phyloP scores from a whole-genome alignment of 64 coral and sea anemone species.

The Stichodactyla helianthus region DNA sequence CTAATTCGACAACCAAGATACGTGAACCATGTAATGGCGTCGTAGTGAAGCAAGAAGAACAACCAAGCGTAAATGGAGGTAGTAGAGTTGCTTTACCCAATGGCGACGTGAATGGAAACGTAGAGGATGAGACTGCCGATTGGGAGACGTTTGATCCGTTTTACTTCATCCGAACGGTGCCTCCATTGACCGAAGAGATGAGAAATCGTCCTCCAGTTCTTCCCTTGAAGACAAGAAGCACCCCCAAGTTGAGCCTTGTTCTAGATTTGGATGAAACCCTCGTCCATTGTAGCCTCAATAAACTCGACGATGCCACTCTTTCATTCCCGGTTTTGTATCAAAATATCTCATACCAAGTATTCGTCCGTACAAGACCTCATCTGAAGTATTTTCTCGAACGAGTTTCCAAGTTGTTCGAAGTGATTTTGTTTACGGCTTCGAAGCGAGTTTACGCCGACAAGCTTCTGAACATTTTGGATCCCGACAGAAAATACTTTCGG shows the following conservation, averaged over 20 bases:
- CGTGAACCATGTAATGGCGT: constrained; percentile 53
- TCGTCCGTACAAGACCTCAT: constrained; percentile 91
- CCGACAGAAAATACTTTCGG: constrained; percentile 76
- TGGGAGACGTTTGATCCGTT: constrained; percentile 95
- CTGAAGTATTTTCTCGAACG: constrained; percentile 87
- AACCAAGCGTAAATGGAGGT: constrained; percentile 49
- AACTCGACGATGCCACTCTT: constrained; percentile 95
- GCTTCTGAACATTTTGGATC: constrained; percentile 95
- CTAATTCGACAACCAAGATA: neutral
- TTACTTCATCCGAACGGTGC: constrained; percentile 91
- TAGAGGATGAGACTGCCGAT: constrained; percentile 70
- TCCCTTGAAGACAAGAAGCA: constrained; percentile 88
- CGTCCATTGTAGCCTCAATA: constrained; percentile 98
- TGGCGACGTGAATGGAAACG: constrained; percentile 93
- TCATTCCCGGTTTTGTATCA: constrained; percentile 96
- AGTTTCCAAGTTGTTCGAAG: constrained; percentile 82
- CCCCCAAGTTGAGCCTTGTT: constrained; percentile 92
- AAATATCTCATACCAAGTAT: constrained; percentile 99
- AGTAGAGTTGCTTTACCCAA: constrained; percentile 10
- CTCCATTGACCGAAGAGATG: constrained; percentile 83
- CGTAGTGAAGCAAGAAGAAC: constrained; percentile 40
- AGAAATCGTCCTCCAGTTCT: constrained; percentile 81
- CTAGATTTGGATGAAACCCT: constrained; percentile 96
- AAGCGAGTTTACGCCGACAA: constrained; percentile 98
- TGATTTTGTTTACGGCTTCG: constrained; percentile 98